Conservation (phyloP, 2,113 vertebrate genomes). For the Calonectris borealis region DNA sequence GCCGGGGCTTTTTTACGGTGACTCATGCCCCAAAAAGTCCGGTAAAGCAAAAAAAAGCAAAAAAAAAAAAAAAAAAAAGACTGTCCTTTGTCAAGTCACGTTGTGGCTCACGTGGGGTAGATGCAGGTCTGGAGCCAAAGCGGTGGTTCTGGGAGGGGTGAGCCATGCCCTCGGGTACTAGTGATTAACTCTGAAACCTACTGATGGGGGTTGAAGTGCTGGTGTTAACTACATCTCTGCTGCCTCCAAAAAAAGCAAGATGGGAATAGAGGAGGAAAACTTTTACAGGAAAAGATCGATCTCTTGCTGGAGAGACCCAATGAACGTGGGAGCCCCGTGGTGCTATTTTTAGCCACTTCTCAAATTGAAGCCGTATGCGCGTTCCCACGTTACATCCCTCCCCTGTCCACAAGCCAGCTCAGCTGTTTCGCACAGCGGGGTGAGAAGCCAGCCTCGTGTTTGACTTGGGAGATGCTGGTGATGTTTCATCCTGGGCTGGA, state of each 20-base stretch:
- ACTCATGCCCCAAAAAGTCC: neutral
- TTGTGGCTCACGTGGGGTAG: neutral
- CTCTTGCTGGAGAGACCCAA: neutral
- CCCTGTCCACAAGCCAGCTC: constrained; percentile 11
- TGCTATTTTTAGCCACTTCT: constrained; percentile 38
- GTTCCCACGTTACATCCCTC: constrained; percentile 16
- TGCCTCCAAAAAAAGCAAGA: neutral
- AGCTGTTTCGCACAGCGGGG: neutral
- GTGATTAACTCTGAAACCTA: neutral
- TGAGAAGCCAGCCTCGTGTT: neutral
- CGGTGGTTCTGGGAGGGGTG: neutral
- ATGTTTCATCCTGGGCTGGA: neutral
- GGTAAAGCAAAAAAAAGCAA: neutral
- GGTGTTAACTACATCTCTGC: neutral
- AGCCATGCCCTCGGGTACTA: neutral
- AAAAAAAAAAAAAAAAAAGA: neutral
- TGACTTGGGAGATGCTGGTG: neutral
- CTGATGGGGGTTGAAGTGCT: rapidly evolving
- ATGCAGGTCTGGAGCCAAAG: neutral
- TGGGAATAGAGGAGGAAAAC: neutral
- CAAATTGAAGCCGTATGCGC: constrained; percentile 21
- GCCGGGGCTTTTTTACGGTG: neutral
- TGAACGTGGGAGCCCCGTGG: neutral
- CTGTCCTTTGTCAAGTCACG: neutral
- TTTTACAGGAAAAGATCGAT: neutral